Evolutionary conservation across 2,888 invertebrate species (phyloP), one percentile per base, ranked within the genome.

Genomic region (Brachyopa scutellaris): DNA sequence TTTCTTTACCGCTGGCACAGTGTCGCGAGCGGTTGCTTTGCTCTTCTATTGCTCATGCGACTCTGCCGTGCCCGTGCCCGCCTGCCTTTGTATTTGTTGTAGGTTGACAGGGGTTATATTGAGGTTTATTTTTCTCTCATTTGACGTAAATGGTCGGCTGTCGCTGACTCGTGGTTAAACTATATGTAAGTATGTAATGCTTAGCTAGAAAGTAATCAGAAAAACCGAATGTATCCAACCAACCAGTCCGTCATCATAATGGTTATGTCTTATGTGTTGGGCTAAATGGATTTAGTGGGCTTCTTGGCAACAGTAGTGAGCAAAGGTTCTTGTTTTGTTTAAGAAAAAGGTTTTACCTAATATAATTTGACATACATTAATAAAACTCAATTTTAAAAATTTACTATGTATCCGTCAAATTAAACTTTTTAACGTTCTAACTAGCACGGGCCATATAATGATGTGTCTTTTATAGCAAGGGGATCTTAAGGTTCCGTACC

Each of bases 11-110:
- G 31, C 40, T 53, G 47, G 19, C 36, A 64, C 57, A 64, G 55
- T 62, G 21, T 49, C 49, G 38, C 11, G 36, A 59, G 31, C 13
- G 59, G 53, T 73, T 33, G 38, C 40, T 73, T 29, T 67, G 45
- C 79, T 79, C 77, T 77, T 79, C 53, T 66, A 53, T 45, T 73
- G 15, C 9, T 66, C 47, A 26, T 53, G 40, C 38, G 38, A 5
- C 19, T 64, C 26, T 78, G 51, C 55, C 26, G 6, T 53, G 59
- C 53, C 31, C n/a, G n/a, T 72, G 4, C 26, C 6, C 26, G 19
- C 23, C 38, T 59, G 11, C 5, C 11, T 40, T 59, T 78, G n/a
- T 51, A 51, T 26, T 36, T 19, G 31, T 51, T 57, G 67, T 36
- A 49, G 38, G 45, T 4, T 8, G 11, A 17, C 1, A 13, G 23